Conservation (phyloP, 2,113 vertebrate genomes). For the Antigone vipio region DNA sequence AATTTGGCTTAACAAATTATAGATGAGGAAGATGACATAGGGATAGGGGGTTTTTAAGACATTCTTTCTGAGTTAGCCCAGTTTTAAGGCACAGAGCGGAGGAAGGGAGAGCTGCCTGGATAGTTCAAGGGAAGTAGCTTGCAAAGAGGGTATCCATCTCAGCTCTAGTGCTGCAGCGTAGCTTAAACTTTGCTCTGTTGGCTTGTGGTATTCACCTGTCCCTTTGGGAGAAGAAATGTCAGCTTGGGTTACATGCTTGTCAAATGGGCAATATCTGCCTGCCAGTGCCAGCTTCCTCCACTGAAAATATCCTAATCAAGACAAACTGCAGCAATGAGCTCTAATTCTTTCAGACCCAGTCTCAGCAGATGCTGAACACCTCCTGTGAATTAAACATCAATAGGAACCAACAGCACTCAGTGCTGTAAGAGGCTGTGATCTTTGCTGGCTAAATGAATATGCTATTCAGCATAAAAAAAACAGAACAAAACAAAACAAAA, state of each 20-base stretch:
- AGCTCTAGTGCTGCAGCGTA: not conserved
- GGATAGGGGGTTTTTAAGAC: not conserved
- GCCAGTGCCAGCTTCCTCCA: not conserved
- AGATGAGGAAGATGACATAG: not conserved
- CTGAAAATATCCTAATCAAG: not conserved
- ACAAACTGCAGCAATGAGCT: not conserved
- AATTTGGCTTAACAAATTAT: conserved; percentile 28
- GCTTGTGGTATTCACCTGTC: not conserved
- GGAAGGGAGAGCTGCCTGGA: not conserved
- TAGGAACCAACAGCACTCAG: not conserved
- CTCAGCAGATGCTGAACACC: not conserved
- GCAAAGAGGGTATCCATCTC: not conserved
- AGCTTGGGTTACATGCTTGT: not conserved
- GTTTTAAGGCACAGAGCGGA: fast-evolving
- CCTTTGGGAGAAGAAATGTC: not conserved
- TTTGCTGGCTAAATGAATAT: not conserved
- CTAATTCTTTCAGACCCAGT: not conserved
- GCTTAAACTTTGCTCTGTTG: not conserved
- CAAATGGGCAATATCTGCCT: not conserved
- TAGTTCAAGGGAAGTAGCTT: not conserved
- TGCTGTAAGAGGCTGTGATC: not conserved
- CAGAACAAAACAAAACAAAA: not conserved
- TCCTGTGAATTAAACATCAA: not conserved
- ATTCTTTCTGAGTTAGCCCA: not conserved
- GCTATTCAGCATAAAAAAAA: not conserved